Evolutionary conservation across 2,888 invertebrate species (phyloP).

Genomic region (Conus canariensis): DNA sequence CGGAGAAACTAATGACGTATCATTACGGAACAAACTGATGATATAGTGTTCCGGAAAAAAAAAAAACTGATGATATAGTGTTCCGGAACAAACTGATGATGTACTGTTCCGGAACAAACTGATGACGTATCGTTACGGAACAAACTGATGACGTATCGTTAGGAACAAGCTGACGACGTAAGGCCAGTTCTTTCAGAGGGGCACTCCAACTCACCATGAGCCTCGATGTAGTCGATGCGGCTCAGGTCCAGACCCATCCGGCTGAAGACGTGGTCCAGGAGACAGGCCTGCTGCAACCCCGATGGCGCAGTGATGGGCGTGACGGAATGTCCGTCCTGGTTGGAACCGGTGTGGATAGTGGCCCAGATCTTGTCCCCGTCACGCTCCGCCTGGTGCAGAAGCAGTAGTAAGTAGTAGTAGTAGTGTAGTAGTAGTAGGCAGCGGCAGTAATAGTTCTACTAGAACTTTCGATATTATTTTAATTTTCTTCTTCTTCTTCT

Average conservation of each 20-base stretch:
- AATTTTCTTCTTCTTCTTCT: neutral
- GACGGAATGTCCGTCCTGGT: conserved; percentile 63
- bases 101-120: no score
- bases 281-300: conserved; percentile 52
- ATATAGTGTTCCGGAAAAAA: no score
- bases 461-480: neutral
- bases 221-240: conserved; percentile 58
- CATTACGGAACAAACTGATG: no score
- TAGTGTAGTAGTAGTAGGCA: neutral
- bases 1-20: no score
- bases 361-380: conserved; percentile 60
- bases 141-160: no score
- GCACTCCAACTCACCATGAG: conserved; percentile 55
- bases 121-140: no score
- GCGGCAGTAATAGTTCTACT: neutral
- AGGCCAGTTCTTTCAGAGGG: no score
- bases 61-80: no score
- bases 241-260: conserved; percentile 46
- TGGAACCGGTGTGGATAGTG: conserved; percentile 53
- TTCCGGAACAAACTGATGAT: no score
- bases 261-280: conserved; percentile 54
- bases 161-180: no score
- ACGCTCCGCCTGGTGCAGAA: conserved; percentile 50
- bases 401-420: neutral
- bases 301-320: conserved; percentile 65